These are phyloP conservation scores for Nesospiza acunhae DNA, from an alignment of 2,113 vertebrate genomes.

Conservation along the genomic window DNA sequence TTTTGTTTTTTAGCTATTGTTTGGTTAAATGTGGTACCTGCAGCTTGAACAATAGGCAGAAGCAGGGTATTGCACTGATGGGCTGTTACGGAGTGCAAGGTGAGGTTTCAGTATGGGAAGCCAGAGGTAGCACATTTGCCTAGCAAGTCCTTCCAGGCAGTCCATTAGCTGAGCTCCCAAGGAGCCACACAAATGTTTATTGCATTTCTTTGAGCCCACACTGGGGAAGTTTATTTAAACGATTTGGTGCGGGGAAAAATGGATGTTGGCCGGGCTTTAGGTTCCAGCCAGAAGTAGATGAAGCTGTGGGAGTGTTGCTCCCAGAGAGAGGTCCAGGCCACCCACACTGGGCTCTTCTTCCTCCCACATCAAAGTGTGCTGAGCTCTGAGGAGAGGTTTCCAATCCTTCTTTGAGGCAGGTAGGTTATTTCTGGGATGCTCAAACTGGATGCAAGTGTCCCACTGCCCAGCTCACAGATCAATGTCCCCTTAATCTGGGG, in stretches of 20 bases:
- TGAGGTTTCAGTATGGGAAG: background rate
- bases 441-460: background rate
- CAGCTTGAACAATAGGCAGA: background rate
- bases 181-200: background rate
- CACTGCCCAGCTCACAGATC: background rate
- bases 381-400: background rate
- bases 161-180: background rate
- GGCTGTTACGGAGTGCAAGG: fast-evolving
- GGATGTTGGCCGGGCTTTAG: background rate
- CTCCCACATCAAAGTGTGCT: background rate
- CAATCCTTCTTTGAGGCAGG: background rate
- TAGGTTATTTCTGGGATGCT: background rate
- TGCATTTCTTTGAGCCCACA: background rate
- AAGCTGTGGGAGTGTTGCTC: background rate
- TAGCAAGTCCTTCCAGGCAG: fast-evolving
- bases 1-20: conserved; percentile 35
- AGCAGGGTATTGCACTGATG: background rate
- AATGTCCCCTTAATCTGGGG: background rate
- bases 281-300: background rate
- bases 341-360: background rate
- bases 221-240: background rate
- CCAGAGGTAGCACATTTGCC: background rate
- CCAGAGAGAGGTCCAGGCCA: background rate
- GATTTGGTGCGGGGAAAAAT: background rate
- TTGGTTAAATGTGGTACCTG: conserved; percentile 4